Evolutionary conservation across 2,888 invertebrate species (phyloP).

Genomic region (Macaria liturata): DNA sequence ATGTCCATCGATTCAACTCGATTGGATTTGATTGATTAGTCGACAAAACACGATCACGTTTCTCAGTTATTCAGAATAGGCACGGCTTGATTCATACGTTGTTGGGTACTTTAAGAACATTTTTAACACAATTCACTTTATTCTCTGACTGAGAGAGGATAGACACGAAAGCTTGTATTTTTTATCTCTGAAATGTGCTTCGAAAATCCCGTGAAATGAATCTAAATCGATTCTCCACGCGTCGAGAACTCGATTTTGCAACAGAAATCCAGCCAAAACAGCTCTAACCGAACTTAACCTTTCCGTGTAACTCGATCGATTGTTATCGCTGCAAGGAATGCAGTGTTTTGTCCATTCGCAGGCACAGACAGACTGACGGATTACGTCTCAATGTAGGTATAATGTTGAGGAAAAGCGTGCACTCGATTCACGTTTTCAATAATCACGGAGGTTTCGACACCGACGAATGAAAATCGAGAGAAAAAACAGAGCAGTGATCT

Average conservation of each 20-base stretch:
- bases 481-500: slow-evolving; percentile 45
- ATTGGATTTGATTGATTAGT: slow-evolving; percentile 29
- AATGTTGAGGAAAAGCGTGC: slow-evolving; percentile 26
- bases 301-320: slow-evolving; percentile 33
- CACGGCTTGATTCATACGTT: too few species aligned
- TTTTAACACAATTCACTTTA: too few species aligned
- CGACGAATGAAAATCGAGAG: slow-evolving; percentile 31
- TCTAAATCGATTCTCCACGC: slow-evolving; percentile 33
- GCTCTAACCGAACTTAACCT: slow-evolving; percentile 32
- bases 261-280: slow-evolving; percentile 18
- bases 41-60: slow-evolving; percentile 14
- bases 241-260: slow-evolving; percentile 20
- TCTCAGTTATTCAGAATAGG: neutral
- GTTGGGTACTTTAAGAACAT: too few species aligned
- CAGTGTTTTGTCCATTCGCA: slow-evolving; percentile 33
- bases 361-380: slow-evolving; percentile 14
- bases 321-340: slow-evolving; percentile 37
- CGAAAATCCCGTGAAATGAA: slow-evolving; percentile 14
- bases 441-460: slow-evolving; percentile 21
- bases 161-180: slow-evolving; percentile 1
- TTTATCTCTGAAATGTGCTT: too few species aligned
- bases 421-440: slow-evolving; percentile 26
- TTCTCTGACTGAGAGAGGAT: too few species aligned
- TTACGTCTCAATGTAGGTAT: slow-evolving; percentile 19
- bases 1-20: slow-evolving; percentile 29